Base-by-base conservation (phyloP, 1,140 invertebrate genomes). In the Cotesia chilonis region DNA sequence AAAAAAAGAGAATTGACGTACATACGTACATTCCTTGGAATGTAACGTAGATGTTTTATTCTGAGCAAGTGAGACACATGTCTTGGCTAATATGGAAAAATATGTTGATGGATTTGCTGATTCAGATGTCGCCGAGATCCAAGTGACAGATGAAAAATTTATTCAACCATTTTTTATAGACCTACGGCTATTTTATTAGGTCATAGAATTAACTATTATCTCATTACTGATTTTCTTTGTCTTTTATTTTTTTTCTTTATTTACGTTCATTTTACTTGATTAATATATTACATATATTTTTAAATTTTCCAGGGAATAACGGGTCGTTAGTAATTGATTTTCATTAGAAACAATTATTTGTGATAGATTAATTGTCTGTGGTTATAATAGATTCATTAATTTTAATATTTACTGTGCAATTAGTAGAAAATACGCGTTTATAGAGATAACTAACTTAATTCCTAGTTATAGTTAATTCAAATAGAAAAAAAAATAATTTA, bases 61-160 rank as follows among this genome's bases (percentile, higher is more conserved):
- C 37, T 63, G 52, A 54, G 51, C 37, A 38, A 68, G 17, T 37
- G 37, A 20, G 54, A 47, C 36, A 52, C 38, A 61, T 59, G 41
- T 59, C 57, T 51, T 51, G 20, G 52, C 64, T 14, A 70, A 70
- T 74, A 74, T 74, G 73, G 73, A 67, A 70, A 74, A 70, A 74
- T 74, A 70, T 74, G 68, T 70, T 74, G 73, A 70, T 70, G 20
- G 59, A 68, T 68, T 55, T 59, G 37, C n/a, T 70, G 60, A 70
- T 70, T 70, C 68, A 70, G 68, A 70, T 63, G 57, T 70, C 47
- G 41, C 51, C 54, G 37, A 12, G 60, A 63, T n/a, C n/a, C 36
- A 63, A 38, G 60, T 63, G 60, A 41, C 60, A 63, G 60, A 63
- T 63, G 12, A 63, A 63, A 63, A 63, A 63, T 63, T 10, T 63